Evolutionary conservation across 2,888 invertebrate genomes (phyloP).

Genomic region (Tenthredo distinguenda): DNA sequence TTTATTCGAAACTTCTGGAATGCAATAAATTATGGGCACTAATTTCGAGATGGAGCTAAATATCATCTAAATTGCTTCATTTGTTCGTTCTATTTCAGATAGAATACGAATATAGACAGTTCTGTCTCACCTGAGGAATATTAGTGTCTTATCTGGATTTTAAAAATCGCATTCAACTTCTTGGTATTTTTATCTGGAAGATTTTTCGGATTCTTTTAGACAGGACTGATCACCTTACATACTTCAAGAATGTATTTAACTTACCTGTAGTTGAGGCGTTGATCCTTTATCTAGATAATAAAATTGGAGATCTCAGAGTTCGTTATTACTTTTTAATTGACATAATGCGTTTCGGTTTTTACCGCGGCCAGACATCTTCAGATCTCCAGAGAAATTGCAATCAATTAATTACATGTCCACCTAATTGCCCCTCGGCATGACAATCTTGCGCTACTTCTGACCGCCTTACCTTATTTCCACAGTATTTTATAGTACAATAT

Average conservation of each 20-base stretch:
- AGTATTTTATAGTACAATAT: too few relatives aligned
- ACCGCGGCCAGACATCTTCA: background rate
- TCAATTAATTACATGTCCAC: background rate
- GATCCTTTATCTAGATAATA: background rate
- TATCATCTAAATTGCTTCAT: too few relatives aligned
- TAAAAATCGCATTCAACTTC: too few relatives aligned
- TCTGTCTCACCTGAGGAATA: too few relatives aligned
- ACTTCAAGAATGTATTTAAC: background rate
- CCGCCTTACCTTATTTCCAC: background rate
- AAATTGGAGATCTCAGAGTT: background rate
- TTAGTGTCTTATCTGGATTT: too few relatives aligned
- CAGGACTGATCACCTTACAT: background rate
- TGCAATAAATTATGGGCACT: too few relatives aligned
- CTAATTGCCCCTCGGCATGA: background rate
- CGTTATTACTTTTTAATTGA: background rate
- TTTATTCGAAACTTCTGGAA: too few relatives aligned
- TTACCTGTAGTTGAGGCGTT: background rate
- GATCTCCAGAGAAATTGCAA: background rate
- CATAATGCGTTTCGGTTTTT: background rate
- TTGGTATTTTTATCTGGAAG: too few relatives aligned
- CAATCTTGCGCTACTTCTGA: background rate
- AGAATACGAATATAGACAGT: too few relatives aligned
- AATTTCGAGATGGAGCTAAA: too few relatives aligned
- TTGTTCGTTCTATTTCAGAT: too few relatives aligned
- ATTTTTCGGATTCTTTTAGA: too few relatives aligned